These are phyloP conservation scores for Hirtodrosophila duncani DNA, from an alignment of 2,888 invertebrate genomes.

Conservation along the genomic window DNA sequence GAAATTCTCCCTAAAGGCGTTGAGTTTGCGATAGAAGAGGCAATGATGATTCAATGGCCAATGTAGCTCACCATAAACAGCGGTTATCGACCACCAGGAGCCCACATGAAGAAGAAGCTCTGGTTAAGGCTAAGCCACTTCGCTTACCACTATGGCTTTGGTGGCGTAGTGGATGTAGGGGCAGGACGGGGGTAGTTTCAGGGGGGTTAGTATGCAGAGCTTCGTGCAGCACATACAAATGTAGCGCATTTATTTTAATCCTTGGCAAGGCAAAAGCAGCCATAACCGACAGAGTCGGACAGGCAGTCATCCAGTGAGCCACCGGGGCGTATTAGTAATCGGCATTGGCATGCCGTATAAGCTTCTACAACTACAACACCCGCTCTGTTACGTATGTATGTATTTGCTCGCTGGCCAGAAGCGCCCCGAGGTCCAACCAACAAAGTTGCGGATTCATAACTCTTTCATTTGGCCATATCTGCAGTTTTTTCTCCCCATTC, in stretches of 20 bases:
- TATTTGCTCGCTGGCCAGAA: constrained; percentile 31
- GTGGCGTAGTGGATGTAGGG: no score
- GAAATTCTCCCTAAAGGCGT: no score
- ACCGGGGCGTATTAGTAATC: constrained; percentile 65
- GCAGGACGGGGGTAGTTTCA: no score
- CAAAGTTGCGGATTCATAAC: constrained; percentile 73
- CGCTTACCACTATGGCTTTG: not conserved
- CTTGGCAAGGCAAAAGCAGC: constrained; percentile 18
- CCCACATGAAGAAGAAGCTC: constrained; percentile 25
- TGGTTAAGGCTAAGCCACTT: constrained; percentile 27
- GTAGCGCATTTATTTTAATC: constrained; percentile 67
- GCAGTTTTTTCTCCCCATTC: constrained; percentile 43
- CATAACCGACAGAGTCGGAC: not conserved
- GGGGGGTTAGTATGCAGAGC: no score
- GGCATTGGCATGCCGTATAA: constrained; percentile 60
- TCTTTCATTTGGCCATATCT: constrained; percentile 70
- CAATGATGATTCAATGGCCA: constrained; percentile 12
- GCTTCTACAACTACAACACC: constrained; percentile 11
- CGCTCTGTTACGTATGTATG: not conserved
- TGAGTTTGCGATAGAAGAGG: constrained; percentile 1
- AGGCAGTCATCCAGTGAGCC: constrained; percentile 3
- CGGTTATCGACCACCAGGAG: constrained; percentile 49
- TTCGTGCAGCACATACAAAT: constrained; percentile 65
- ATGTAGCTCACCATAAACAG: constrained; percentile 57
- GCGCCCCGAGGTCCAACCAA: constrained; percentile 44